phyloP scores from a whole-genome alignment of 2,888 invertebrate genomes.

The Thysanoteuthis rhombus region DNA sequence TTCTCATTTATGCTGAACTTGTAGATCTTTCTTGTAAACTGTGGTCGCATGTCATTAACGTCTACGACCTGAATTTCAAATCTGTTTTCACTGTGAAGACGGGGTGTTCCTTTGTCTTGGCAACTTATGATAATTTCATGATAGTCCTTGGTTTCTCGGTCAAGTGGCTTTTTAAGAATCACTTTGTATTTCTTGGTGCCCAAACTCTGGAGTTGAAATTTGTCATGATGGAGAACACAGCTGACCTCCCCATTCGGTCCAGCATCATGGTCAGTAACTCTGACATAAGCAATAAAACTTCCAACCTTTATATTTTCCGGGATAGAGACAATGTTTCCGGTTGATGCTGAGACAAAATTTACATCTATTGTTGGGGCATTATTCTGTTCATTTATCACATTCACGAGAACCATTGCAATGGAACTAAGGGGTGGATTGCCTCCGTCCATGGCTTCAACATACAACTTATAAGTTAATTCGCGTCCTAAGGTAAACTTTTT shows the following conservation, averaged over 20 bases:
- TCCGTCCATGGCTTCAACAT: neutral
- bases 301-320: neutral
- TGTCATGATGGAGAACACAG: neutral
- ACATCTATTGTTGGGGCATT: neutral
- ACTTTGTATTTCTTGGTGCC: neutral
- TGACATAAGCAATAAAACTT: neutral
- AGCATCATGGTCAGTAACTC: conserved; percentile 12
- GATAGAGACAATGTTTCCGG: neutral
- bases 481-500: conserved; percentile 12
- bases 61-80: neutral
- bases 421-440: neutral
- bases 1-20: neutral
- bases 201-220: neutral
- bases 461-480: neutral
- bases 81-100: conserved; percentile 12
- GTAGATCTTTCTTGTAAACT: neutral
- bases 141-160: neutral
- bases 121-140: neutral
- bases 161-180: neutral
- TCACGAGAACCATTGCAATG: neutral
- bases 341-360: conserved; percentile 12
- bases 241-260: neutral
- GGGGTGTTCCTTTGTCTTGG: neutral
- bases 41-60: neutral
- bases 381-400: neutral